A percentile compares a stretch with the other conserved stretches of the same genome.
phyloP scores from a whole-genome alignment of 2,797 vertebrate species.

The Semaprochilodus insignis region DNA sequence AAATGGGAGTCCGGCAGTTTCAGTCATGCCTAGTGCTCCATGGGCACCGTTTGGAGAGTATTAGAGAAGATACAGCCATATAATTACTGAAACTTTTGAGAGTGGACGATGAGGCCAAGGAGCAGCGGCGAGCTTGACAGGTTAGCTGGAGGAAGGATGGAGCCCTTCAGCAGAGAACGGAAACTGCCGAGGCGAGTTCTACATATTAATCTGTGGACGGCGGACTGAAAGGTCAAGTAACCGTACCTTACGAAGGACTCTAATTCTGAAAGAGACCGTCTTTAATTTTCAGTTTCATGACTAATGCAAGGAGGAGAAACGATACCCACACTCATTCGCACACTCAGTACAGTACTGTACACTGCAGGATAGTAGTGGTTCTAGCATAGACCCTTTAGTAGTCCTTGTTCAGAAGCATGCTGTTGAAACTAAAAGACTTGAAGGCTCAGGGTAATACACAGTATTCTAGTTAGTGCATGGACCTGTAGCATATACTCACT shows the following conservation, averaged over 20 bases:
- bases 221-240: neutral
- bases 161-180: constrained; percentile 29
- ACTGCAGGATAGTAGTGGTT: constrained; percentile 59
- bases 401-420: constrained; percentile 76
- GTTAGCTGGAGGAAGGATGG: neutral
- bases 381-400: constrained; percentile 67
- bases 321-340: neutral
- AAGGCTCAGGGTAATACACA: constrained; percentile 66
- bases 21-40: neutral
- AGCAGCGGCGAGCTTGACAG: neutral
- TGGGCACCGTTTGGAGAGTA: neutral
- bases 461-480: constrained; percentile 69
- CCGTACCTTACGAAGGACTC: neutral
- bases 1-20: neutral
- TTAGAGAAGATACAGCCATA: neutral
- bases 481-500: constrained; percentile 60
- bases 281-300: neutral
- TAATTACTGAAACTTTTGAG: neutral
- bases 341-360: constrained; percentile 64
- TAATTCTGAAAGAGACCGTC: neutral
- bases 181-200: constrained; percentile 17
- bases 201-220: neutral
- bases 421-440: constrained; percentile 30
- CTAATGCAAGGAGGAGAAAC: neutral
- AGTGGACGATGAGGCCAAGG: neutral